Conservation (phyloP, 2,113 vertebrate genomes). For the Patagioenas fasciata region DNA sequence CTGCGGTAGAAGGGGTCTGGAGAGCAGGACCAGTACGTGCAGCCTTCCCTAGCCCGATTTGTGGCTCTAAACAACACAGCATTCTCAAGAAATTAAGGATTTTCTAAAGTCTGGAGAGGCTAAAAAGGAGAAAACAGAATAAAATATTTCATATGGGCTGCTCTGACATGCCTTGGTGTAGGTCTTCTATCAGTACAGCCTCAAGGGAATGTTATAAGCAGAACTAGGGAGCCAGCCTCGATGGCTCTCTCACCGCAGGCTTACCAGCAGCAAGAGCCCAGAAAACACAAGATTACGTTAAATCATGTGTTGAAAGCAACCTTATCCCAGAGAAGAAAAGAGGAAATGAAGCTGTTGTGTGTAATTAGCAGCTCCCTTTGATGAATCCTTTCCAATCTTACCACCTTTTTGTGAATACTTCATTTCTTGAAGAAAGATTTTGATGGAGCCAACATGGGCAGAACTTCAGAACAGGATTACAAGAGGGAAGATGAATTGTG, state of each 20-base stretch:
- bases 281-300: background rate
- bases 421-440: background rate
- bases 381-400: background rate
- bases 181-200: background rate
- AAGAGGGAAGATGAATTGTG: background rate
- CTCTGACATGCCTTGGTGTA: background rate
- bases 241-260: background rate
- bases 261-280: background rate
- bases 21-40: no score
- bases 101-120: background rate
- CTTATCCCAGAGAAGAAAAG: background rate
- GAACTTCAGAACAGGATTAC: background rate
- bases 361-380: conserved; percentile 34
- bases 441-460: background rate
- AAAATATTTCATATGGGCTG: background rate
- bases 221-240: rapidly evolving
- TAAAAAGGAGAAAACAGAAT: background rate
- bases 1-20: background rate
- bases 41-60: background rate
- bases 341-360: background rate
- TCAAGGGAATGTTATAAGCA: background rate
- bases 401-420: background rate
- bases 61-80: background rate
- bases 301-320: background rate
- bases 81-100: background rate